Evolutionary conservation across 2,888 invertebrate species (phyloP), one percentile per base, ranked within the genome.

Genomic region (Drosophila austrosaltans): DNA sequence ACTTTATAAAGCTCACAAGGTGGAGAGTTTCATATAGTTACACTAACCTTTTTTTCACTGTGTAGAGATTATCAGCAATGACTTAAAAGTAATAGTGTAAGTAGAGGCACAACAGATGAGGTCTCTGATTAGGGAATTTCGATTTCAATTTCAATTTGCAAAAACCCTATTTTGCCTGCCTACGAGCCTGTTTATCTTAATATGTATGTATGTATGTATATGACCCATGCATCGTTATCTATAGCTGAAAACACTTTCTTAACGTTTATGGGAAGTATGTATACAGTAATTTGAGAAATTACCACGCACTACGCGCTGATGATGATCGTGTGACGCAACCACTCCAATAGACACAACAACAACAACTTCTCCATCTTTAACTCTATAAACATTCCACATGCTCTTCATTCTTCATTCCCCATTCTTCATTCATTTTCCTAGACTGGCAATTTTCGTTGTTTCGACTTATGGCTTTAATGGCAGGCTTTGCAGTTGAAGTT

Each of bases 231-330:
- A 36, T 36, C 36, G 36, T 36, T 36, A 36, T 36, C 36, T 71
- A 71, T 71, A 56, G 59, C 54, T 22, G 12, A 53, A 69, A 75
- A 79, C 79, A 79, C 79, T 79, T 79, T 79, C 79, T 74, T 79
- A 73, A 63, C 66, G 60, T 65, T 81, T 81, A 78, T 75, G 73
- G 70, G 74, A 81, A 86, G 84, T 81, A 36, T 36, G 84, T 81
- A 36, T 36, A 78, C 84, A 81, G 84, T 79, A 87, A 85, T 87
- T 85, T 72, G 71, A 74, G 76, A 78, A 86, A 85, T 87, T 85
- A 87, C 88, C 88, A 85, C 85, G 81, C 48, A 48, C 48, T 48
- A 48, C 25, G 48, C 48, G 25, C 48, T 48, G 22, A 25, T 48
- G 48, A 48, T 48, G 48, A 48, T 48, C 48, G 48, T 48, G 25